Percentiles rank a stretch among this genome's conserved stretches.
These are phyloP conservation scores for Gobio occitaniae DNA, from an alignment of 2,797 vertebrate species.

Conservation along the genomic window DNA sequence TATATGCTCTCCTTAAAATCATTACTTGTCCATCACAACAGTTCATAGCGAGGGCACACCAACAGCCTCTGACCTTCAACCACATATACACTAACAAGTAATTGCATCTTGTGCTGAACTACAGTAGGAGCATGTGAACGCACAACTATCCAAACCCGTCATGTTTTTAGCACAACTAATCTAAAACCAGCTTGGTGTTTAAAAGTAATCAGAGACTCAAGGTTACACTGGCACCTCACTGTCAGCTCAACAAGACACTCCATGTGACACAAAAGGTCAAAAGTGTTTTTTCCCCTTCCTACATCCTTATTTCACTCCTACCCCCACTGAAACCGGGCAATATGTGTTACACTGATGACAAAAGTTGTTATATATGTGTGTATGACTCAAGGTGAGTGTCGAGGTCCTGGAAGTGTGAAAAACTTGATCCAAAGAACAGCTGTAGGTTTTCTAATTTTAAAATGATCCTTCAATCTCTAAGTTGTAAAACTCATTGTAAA, in stretches of 20 bases:
- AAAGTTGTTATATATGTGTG: constrained; percentile 30
- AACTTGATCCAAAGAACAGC: constrained; percentile 15
- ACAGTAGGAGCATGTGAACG: not conserved
- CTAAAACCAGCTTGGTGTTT: constrained; percentile 35
- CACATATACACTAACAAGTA: not conserved
- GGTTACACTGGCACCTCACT: constrained; percentile 41
- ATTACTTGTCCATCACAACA: constrained; percentile 58
- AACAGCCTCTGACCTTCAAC: constrained; percentile 75
- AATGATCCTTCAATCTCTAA: not conserved
- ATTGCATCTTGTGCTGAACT: not conserved
- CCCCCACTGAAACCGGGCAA: constrained; percentile 37
- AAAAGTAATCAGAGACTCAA: constrained; percentile 48
- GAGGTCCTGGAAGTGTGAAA: constrained; percentile 40
- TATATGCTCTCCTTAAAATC: constrained; percentile 20
- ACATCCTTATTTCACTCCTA: constrained; percentile 18
- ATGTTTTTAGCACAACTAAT: constrained; percentile 18
- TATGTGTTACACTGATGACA: constrained; percentile 64
- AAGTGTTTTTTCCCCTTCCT: not conserved
- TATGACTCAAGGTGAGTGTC: constrained; percentile 20
- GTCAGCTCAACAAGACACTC: constrained; percentile 38
- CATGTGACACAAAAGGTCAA: constrained; percentile 56
- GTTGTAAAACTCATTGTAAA: not conserved
- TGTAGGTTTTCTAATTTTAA: constrained; percentile 12
- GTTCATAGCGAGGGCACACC: constrained; percentile 69
- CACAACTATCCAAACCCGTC: not conserved